Evolutionary conservation across 1,140 invertebrate genomes (phyloP), one percentile per base, ranked within the genome.

Genomic region (Drosophila micromelanica): DNA sequence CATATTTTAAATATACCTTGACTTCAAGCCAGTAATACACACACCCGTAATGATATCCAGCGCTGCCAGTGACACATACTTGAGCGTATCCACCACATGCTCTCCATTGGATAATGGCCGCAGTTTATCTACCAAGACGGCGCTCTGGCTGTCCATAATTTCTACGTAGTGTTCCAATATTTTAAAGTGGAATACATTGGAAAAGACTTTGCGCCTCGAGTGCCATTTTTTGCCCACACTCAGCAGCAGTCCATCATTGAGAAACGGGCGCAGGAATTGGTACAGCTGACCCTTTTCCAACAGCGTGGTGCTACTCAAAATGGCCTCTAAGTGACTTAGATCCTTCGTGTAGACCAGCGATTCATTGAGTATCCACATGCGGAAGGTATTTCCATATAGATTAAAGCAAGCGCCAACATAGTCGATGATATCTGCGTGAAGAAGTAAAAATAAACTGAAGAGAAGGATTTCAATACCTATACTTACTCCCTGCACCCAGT

Each of bases 101-200:
- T 76, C 27, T 0, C 85, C 85, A 65, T 89, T 54, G 20, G 85
- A 77, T 5, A 56, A 30, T 2, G 30, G 6, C 2, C 20, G 30
- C 17, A 94, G 90, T 42, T 92, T 76, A 35, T 92, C 76, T 7
- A 97, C 91, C 57, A 97, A 91, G n/a, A 94, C 92, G 2, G 92
- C 76, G 20, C 94, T 92, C 75, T 96, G 95, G 43, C 93, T 93
- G 75, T 96, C 95, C 90, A 97, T 96, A 5, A 96, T 93, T 1
- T 93, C 93, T 2, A 96, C 63, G 89, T 96, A 97, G 56, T 95
- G 93, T 55, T 96, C 94, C n/a, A 97, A 92, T 59, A 97, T 96
- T 75, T 95, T 95, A 82, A 97, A 97, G 91, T 98, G 96, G 82
- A 98, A 97, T 1, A 96, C 95, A 7, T 96, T 96, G 1, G 96